Evolutionary conservation across 2,888 invertebrate genomes (phyloP).

Genomic region (Ctena decussata): DNA sequence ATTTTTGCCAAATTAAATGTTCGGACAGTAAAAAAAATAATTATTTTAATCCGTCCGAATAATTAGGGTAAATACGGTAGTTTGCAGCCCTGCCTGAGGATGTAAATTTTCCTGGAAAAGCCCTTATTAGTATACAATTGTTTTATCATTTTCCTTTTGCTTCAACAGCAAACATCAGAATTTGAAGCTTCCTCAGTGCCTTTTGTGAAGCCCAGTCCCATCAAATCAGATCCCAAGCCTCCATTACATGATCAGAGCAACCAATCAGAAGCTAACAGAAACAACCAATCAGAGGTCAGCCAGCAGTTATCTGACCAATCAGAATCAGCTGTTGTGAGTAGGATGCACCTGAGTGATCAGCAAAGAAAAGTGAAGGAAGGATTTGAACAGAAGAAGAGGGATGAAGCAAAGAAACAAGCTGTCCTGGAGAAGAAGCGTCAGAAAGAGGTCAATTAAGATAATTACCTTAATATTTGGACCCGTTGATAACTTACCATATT

Average conservation of each 20-base stretch:
- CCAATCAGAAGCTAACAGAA: slow-evolving; percentile 27
- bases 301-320: slow-evolving; percentile 53
- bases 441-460: slow-evolving; percentile 76
- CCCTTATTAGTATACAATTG: too few relatives aligned
- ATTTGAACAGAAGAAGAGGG: slow-evolving; percentile 80
- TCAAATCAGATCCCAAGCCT: slow-evolving; percentile 23
- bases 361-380: slow-evolving; percentile 78
- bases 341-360: slow-evolving; percentile 77
- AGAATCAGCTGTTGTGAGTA: slow-evolving; percentile 76
- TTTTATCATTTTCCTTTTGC: too few relatives aligned
- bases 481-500: too few relatives aligned
- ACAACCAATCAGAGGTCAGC: slow-evolving; percentile 30
- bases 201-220: slow-evolving; percentile 66
- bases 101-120: too few relatives aligned
- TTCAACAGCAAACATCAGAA: slow-evolving; percentile 43
- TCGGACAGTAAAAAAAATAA: too few relatives aligned
- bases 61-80: too few relatives aligned
- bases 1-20: too few relatives aligned
- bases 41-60: too few relatives aligned
- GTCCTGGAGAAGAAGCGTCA: slow-evolving; percentile 74
- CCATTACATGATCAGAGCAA: slow-evolving; percentile 6
- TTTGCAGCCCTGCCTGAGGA: too few relatives aligned
- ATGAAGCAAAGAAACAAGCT: slow-evolving; percentile 74
- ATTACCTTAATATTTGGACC: too few relatives aligned
- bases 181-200: slow-evolving; percentile 65